Percentiles rank a stretch among this genome's conserved stretches.
Conservation (phyloP, 1,140 invertebrate species). For the Lithobius niger region DNA sequence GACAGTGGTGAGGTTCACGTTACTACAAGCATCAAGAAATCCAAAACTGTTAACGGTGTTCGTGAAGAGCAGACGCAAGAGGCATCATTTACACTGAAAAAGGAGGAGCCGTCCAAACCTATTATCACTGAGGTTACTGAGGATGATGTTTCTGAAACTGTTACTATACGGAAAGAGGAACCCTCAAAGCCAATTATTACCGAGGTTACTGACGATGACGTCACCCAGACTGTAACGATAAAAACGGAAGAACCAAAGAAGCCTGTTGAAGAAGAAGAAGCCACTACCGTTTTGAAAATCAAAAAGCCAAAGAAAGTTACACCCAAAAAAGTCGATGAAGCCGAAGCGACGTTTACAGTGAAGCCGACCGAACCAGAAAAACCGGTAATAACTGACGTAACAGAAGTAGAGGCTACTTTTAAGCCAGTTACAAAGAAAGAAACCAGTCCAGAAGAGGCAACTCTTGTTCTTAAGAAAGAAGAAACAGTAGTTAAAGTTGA, state of each 20-base stretch:
- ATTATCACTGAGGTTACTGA: neutral
- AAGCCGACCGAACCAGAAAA: slow-evolving; percentile 19
- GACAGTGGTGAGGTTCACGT: no score
- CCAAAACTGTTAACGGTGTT: neutral
- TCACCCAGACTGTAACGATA: no score
- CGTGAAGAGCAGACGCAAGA: neutral
- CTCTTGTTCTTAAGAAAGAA: slow-evolving; percentile 37
- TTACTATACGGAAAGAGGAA: neutral
- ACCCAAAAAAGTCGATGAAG: slow-evolving; percentile 20
- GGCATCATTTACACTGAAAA: neutral
- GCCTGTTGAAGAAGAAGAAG: slow-evolving; percentile 9
- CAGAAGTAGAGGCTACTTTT: slow-evolving; percentile 14
- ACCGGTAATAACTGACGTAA: slow-evolving; percentile 2
- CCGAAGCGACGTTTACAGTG: neutral
- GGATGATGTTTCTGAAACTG: neutral
- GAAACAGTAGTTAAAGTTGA: slow-evolving; percentile 26
- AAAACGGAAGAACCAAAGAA: neutral
- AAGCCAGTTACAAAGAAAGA: slow-evolving; percentile 42
- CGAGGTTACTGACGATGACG: no score
- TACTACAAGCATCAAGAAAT: neutral
- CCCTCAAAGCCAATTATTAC: neutral
- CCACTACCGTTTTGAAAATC: slow-evolving; percentile 18
- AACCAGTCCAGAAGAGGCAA: slow-evolving; percentile 35
- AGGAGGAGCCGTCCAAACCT: neutral
- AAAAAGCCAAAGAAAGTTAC: slow-evolving; percentile 9